Percentiles rank a stretch among this genome's conserved stretches.
Conservation (phyloP, 2,888 invertebrate genomes). For the Zelleria hepariella region DNA sequence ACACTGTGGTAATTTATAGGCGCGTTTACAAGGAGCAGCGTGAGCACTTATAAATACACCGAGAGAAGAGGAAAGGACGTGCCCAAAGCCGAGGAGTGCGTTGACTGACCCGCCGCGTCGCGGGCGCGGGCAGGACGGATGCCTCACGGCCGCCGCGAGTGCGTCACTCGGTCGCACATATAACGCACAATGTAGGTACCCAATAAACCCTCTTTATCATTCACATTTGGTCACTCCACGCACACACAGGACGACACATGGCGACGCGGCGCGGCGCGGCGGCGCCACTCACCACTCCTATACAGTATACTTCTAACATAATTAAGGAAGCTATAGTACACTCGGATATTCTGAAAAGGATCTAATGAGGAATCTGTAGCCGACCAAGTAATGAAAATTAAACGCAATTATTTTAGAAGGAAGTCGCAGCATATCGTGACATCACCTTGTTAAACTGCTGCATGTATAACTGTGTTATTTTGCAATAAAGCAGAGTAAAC, state of each 20-base stretch:
- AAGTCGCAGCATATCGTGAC: background rate
- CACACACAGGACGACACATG: background rate
- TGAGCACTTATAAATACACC: slow-evolving; percentile 56
- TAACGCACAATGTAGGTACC: slow-evolving; percentile 23
- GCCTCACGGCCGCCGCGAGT: slow-evolving; percentile 31
- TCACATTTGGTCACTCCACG: slow-evolving; percentile 26
- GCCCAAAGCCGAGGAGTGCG: slow-evolving; percentile 46
- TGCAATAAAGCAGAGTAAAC: background rate
- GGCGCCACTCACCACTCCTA: background rate
- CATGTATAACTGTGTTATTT: background rate
- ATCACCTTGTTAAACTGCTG: background rate
- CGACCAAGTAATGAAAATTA: too few relatives aligned
- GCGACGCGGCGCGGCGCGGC: background rate
- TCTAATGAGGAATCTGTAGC: too few relatives aligned
- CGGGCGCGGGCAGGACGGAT: slow-evolving; percentile 8
- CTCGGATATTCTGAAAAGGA: background rate
- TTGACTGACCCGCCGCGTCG: slow-evolving; percentile 28
- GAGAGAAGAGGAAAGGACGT: slow-evolving; percentile 47
- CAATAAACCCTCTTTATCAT: slow-evolving; percentile 46
- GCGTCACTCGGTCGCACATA: slow-evolving; percentile 50
- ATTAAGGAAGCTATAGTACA: background rate
- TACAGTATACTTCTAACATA: background rate
- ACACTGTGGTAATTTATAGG: slow-evolving; percentile 21
- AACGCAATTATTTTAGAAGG: background rate
- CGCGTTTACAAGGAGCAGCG: slow-evolving; percentile 44